Evolutionary conservation across 2,797 vertebrate species (phyloP).

Genomic region (Sciurus carolinensis): DNA sequence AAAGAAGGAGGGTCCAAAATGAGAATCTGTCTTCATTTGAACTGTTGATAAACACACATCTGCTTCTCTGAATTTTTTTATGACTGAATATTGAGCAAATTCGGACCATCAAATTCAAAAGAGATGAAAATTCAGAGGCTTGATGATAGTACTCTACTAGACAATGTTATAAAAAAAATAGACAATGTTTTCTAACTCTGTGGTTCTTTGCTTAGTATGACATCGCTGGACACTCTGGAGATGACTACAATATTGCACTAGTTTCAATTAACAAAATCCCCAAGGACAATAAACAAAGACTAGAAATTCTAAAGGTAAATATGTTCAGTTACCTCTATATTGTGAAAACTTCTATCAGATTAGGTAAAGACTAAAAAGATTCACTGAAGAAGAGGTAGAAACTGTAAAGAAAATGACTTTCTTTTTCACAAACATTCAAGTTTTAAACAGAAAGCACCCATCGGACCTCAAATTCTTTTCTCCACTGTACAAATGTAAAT

Average conservation of each 20-base stretch:
- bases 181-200: constrained; percentile 60
- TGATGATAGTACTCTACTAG: background rate
- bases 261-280: constrained; percentile 93
- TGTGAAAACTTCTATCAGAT: constrained; percentile 52
- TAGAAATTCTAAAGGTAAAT: constrained; percentile 96
- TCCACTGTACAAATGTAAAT: background rate
- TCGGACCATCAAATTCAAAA: background rate
- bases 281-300: constrained; percentile 96
- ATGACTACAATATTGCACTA: constrained; percentile 94
- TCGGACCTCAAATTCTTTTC: background rate
- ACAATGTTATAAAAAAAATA: background rate
- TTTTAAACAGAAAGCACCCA: background rate
- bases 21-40: background rate
- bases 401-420: background rate
- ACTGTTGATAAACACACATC: background rate
- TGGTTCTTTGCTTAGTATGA: constrained; percentile 93
- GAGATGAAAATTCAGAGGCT: background rate
- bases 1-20: background rate
- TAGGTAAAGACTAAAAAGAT: constrained; percentile 41
- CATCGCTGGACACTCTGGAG: constrained; percentile 96
- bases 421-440: background rate
- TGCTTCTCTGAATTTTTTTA: background rate
- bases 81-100: background rate
- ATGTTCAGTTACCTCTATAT: background rate
- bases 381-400: background rate